Evolutionary conservation across 1,140 invertebrate species (phyloP), one percentile per base, ranked within the genome.

Genomic region (Hyposmocoma kahamanoa): DNA sequence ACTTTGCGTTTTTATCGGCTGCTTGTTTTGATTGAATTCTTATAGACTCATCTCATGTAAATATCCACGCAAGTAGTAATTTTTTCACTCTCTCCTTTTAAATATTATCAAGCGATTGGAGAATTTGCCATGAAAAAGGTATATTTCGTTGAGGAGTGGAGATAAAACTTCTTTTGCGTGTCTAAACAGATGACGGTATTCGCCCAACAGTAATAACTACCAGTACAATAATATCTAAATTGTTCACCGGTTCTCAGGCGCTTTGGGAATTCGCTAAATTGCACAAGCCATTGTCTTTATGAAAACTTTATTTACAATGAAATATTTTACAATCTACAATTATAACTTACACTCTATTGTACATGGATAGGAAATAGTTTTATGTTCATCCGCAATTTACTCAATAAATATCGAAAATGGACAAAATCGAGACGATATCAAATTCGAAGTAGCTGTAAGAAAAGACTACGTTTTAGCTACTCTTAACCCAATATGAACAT

Each of bases 221-320:
- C n/a, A n/a, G n/a, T n/a, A n/a, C n/a, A n/a, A n/a, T n/a, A n/a
- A n/a, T 26, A 36, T 36, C 48, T 54, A 52, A 69, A 59, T 61
- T 51, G 59, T 60, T 66, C 44, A 50, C 45, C 53, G 45, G 44
- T 65, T 73, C 67, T 47, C 63, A 70, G 57, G 56, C 42, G 57
- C 57, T 59, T 67, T 63, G 60, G 36, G 53, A 68, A 62, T 49
- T 65, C 51, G 60, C 53, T 53, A 51, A 50, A 63, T 66, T 62
- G 47, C 64, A 62, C 57, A 68, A 67, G 53, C 61, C 48, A 67
- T 72, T 72, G 67, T 75, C 59, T 71, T 77, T 62, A 73, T 47
- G 59, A 71, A 73, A 74, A 69, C 65, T 84, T 84, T 82, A 84
- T 84, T 84, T 84, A 84, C 81, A 84, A 68, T 74, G 67, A 65